Evolutionary conservation across 2,113 vertebrate genomes (phyloP).

Genomic region (Delphinus delphis): DNA sequence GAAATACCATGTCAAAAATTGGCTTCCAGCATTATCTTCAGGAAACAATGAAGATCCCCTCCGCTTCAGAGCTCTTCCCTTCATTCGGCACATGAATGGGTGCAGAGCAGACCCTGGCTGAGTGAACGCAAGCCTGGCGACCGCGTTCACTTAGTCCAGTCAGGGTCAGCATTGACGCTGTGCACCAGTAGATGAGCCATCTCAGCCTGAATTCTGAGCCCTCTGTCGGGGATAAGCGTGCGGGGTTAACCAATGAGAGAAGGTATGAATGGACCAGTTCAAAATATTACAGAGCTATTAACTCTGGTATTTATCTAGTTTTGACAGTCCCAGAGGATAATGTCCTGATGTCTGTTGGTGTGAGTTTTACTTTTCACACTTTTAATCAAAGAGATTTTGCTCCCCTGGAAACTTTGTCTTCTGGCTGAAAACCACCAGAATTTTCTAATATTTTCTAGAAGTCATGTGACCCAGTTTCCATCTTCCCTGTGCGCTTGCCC

Average conservation of each 20-base stretch:
- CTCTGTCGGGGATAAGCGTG: rapidly evolving
- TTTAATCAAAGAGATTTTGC: not conserved
- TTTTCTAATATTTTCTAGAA: not conserved
- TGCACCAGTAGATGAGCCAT: not conserved
- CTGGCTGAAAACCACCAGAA: not conserved
- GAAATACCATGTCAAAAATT: not conserved
- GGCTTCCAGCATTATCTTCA: not conserved
- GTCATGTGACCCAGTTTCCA: not conserved
- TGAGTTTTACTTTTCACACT: not conserved
- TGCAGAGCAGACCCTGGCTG: not conserved
- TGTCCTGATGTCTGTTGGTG: not conserved
- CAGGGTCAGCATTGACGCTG: rapidly evolving
- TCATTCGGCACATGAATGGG: rapidly evolving
- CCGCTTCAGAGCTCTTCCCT: not conserved
- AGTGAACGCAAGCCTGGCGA: not conserved
- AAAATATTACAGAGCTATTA: not conserved
- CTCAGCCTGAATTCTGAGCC: not conserved
- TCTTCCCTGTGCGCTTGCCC: not conserved
- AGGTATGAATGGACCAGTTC: not conserved
- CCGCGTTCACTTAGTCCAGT: not conserved
- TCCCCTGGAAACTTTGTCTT: not conserved
- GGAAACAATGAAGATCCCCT: not conserved
- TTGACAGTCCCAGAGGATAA: not conserved
- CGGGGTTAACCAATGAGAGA: not conserved
- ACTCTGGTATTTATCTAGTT: not conserved